phyloP scores from a whole-genome alignment of 2,888 invertebrate genomes.

The Philhelius pedissequus region DNA sequence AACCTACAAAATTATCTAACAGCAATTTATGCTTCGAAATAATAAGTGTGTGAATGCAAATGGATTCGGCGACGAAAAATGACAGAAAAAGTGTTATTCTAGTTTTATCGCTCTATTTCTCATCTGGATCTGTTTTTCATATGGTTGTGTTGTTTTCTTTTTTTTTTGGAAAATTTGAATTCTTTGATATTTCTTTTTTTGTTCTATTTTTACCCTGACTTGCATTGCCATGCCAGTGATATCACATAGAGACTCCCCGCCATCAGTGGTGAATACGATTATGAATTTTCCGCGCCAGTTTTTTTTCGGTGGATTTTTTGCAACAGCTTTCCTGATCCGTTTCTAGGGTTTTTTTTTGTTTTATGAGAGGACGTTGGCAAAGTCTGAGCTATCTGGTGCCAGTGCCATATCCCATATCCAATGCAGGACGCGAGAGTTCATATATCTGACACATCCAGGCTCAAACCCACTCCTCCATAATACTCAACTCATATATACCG shows the following conservation, averaged over 20 bases:
- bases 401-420: slow-evolving; percentile 10
- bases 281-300: slow-evolving; percentile 58
- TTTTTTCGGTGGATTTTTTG: background rate
- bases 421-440: slow-evolving; percentile 54
- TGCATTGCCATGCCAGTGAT: slow-evolving; percentile 35
- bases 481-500: too few species aligned
- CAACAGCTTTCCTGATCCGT: background rate
- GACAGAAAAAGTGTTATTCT: slow-evolving; percentile 42
- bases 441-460: slow-evolving; percentile 64
- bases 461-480: slow-evolving; percentile 15
- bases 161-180: background rate
- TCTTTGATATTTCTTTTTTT: slow-evolving; percentile 1
- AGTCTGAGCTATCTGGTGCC: slow-evolving; percentile 28
- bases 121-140: background rate
- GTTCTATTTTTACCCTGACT: background rate
- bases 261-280: slow-evolving; percentile 40
- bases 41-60: slow-evolving; percentile 46
- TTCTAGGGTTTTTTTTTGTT: slow-evolving; percentile 28
- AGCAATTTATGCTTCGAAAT: background rate
- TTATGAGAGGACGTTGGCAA: background rate
- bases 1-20: slow-evolving; percentile 31
- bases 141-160: background rate
- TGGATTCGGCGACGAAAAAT: slow-evolving; percentile 17
- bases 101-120: slow-evolving; percentile 60
- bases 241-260: slow-evolving; percentile 11